Evolutionary conservation across 2,888 invertebrate genomes (phyloP).

Genomic region (Drosophila siamana): DNA sequence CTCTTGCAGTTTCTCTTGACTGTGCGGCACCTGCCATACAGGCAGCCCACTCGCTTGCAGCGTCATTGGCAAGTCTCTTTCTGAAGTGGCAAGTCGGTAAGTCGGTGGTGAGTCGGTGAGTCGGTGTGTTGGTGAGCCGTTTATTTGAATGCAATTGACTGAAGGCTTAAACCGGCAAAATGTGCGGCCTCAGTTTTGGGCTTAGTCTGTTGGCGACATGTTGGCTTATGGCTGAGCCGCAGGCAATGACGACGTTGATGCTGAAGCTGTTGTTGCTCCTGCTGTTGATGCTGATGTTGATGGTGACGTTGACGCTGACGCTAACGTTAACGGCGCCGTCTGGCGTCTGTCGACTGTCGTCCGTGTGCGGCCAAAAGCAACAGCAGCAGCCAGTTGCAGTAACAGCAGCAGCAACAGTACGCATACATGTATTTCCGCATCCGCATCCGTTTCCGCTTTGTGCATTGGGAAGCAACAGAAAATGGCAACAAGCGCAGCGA

Average conservation of each 20-base stretch:
- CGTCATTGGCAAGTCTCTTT: slow-evolving; percentile 52
- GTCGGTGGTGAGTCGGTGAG: slow-evolving; percentile 29
- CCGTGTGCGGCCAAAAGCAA: slow-evolving; percentile 21
- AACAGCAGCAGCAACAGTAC: slow-evolving; percentile 63
- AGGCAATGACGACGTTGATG: slow-evolving; percentile 33
- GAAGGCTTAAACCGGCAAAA: slow-evolving; percentile 68
- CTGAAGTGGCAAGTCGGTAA: slow-evolving; percentile 18
- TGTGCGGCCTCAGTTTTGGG: slow-evolving; percentile 62
- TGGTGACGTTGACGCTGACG: slow-evolving; percentile 20
- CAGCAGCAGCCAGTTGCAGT: slow-evolving; percentile 31
- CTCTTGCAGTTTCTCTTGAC: neutral
- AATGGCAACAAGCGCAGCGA: slow-evolving; percentile 37
- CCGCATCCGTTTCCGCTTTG: slow-evolving; percentile 79
- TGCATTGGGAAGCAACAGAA: slow-evolving; percentile 73
- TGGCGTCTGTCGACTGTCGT: slow-evolving; percentile 21
- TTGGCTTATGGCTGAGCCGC: slow-evolving; percentile 71
- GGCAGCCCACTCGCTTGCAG: neutral
- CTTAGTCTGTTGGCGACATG: slow-evolving; percentile 78
- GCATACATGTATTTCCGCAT: slow-evolving; percentile 78
- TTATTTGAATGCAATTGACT: slow-evolving; percentile 80
- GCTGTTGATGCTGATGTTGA: slow-evolving; percentile 29
- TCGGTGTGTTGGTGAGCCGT: slow-evolving; percentile 45
- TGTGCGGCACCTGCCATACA: neutral
- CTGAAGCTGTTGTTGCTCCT: slow-evolving; percentile 20
- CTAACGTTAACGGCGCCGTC: slow-evolving; percentile 20